phyloP scores from a whole-genome alignment of 2,797 vertebrate genomes.

The Crypturellus tataupa region DNA sequence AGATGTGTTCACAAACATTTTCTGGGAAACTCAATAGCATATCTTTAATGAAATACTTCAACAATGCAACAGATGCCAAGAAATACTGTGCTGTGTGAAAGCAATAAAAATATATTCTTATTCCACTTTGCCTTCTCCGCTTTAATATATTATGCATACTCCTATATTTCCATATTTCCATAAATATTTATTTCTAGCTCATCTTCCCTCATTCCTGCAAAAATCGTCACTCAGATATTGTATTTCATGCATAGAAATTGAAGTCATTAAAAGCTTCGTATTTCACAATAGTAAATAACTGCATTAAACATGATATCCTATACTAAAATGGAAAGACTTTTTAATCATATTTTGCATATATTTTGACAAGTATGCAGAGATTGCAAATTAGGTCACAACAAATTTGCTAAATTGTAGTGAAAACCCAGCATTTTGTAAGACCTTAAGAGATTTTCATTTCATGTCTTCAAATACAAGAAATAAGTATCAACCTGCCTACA shows the following conservation, averaged over 20 bases:
- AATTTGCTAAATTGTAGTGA: background rate
- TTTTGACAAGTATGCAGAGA: background rate
- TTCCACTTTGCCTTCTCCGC: background rate
- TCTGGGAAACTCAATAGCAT: background rate
- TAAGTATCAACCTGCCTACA: background rate
- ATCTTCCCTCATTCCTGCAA: background rate
- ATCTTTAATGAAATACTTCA: background rate
- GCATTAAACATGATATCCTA: background rate
- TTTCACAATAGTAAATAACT: background rate
- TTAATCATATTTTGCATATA: background rate
- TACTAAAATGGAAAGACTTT: background rate
- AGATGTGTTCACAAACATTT: background rate
- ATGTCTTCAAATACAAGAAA: background rate
- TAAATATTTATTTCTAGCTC: background rate
- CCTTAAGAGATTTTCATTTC: background rate
- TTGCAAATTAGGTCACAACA: background rate
- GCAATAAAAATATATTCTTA: background rate
- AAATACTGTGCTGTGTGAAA: background rate
- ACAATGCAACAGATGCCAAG: constrained; percentile 40
- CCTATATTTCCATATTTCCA: background rate
- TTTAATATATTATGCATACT: background rate
- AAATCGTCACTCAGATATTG: background rate
- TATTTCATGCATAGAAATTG: background rate
- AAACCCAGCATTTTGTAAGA: background rate
- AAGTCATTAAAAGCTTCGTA: background rate